Evolutionary conservation across 2,797 vertebrate genomes (phyloP), one percentile per base, ranked within the genome.

Genomic region (Perdix hodgsoniae): DNA sequence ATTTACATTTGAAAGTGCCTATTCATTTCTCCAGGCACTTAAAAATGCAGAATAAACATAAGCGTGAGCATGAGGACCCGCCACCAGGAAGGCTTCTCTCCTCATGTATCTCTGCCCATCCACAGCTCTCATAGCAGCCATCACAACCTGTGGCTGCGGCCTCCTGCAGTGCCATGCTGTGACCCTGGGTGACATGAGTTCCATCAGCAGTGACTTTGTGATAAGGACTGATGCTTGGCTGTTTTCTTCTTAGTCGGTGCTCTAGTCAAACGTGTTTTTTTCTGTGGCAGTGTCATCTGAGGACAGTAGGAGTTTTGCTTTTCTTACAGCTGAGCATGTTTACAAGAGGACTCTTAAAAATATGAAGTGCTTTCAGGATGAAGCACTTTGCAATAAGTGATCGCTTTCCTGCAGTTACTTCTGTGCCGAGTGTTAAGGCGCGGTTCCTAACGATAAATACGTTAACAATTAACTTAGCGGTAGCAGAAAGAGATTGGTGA

Each of bases 1-100:
- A 95, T 95, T 95, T 95, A 90, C 96, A 95, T 94, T 96, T 94
- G 92, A 96, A 96, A 95, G 90, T 95, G 93, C 90, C 75, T 90
- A 1, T 75, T 90, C 10, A 0, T 95, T 91, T 93, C 95, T 95
- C 63, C 82, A 87, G 95, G 95, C 91, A 14, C 69, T 91, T 59
- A 45, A 85, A 83, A 77, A 66, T 10, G 33, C 82, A 95, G 95
- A 96, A 5, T 74, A 95, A 93, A 95, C 88, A 88, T 9, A 65
- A 95, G 84, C 1, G 45, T 56, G 84, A 94, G 54, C 76, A 10
- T 1, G 40, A 94, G 78, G 80, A 88, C 57, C 71, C 56, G 52
- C 11, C 92, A 74, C 67, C 3, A 5, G 61, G 17, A 37, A 91
- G 77, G 74, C 47, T 91, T 83, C 91, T 77, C 60, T 16, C 6